Evolutionary conservation across 2,888 invertebrate genomes (phyloP).

Genomic region (Caenorhabditis sp.): DNA sequence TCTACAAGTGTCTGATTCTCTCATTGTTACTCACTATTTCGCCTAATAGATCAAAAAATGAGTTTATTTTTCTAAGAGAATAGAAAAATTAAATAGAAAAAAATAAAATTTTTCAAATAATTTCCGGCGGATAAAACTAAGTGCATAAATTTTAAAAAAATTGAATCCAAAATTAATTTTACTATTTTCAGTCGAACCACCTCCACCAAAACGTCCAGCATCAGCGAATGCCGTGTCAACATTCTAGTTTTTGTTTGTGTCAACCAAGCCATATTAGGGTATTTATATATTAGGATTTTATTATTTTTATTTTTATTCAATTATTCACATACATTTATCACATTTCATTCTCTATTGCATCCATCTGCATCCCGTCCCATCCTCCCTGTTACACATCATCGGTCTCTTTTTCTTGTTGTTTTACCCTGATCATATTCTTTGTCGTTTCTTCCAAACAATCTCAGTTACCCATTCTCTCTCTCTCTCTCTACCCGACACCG

Average conservation of each 20-base stretch:
- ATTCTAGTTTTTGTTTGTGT: background rate
- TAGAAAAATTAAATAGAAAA: too few species aligned
- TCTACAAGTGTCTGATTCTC: too few species aligned
- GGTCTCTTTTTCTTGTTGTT: background rate
- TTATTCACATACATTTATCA: too few species aligned
- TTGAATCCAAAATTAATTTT: background rate
- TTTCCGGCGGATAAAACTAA: constrained; percentile 17
- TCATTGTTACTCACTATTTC: too few species aligned
- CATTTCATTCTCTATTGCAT: background rate
- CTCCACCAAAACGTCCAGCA: constrained; percentile 22
- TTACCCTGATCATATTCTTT: background rate
- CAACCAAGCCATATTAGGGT: background rate
- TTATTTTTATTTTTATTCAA: background rate
- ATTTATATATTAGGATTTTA: background rate
- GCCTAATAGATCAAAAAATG: too few species aligned
- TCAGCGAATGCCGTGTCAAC: constrained; percentile 20
- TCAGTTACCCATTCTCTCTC: background rate
- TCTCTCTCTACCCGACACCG: background rate
- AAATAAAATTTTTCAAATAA: constrained; percentile 8
- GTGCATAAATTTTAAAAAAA: constrained; percentile 15
- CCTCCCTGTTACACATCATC: background rate
- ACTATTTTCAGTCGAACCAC: constrained; percentile 18
- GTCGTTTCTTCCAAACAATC: background rate
- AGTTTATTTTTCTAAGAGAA: too few species aligned
- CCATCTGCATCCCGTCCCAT: background rate